Conservation (phyloP, 92 coral and sea anemone species). For the Umimayanthus kanabou region DNA sequence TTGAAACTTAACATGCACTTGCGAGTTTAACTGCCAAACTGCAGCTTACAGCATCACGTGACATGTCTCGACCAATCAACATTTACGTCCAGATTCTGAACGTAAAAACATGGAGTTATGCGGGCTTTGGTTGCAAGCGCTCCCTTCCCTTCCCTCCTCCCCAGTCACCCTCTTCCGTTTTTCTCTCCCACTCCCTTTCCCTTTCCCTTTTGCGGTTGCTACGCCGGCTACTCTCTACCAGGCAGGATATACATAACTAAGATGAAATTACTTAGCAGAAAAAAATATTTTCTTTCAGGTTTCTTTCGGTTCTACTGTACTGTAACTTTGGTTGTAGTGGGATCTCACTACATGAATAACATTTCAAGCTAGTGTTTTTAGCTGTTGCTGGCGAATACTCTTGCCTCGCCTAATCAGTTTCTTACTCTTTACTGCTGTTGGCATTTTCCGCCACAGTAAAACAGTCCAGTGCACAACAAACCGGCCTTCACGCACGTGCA, state of each 20-base stretch:
- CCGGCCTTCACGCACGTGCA: conserved; percentile 27
- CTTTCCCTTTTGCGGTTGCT: too few relatives aligned
- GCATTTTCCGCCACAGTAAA: conserved; percentile 31
- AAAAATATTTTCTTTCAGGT: background rate
- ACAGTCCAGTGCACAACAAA: conserved; percentile 14
- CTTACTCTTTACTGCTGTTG: background rate
- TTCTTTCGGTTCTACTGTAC: conserved; percentile 2
- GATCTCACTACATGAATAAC: background rate
- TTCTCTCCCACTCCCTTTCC: too few relatives aligned
- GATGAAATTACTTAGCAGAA: background rate
- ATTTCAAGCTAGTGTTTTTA: background rate
- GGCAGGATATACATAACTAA: background rate
- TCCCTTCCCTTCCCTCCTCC: too few relatives aligned
- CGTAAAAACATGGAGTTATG: too few relatives aligned
- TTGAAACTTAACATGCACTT: too few relatives aligned
- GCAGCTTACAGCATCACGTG: too few relatives aligned
- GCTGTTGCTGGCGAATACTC: background rate
- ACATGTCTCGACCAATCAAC: too few relatives aligned
- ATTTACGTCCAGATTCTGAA: too few relatives aligned
- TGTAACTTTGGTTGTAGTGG: background rate
- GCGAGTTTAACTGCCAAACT: too few relatives aligned
- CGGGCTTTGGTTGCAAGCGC: too few relatives aligned
- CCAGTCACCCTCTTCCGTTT: too few relatives aligned
- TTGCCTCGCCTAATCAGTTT: background rate
- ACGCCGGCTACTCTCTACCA: background rate